A percentile compares a stretch with the other conserved stretches of the same genome.
phyloP scores from a whole-genome alignment of 2,888 invertebrate species.

The Heteromyza rotundicornis region DNA sequence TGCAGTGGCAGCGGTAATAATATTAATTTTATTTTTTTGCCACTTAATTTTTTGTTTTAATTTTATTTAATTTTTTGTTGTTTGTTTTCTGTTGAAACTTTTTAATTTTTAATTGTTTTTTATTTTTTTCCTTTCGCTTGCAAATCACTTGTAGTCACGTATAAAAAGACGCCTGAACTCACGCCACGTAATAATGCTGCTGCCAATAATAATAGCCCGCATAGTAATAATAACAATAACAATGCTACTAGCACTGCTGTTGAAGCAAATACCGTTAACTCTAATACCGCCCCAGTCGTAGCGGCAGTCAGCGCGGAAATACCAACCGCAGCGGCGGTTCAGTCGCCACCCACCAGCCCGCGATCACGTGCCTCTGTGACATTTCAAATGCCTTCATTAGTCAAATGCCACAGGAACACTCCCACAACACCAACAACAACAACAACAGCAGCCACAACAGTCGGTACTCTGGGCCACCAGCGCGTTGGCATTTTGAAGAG shows the following conservation, averaged over 20 bases:
- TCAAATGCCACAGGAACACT: slow-evolving; percentile 30
- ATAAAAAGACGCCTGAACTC: slow-evolving; percentile 72
- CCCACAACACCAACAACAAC: slow-evolving; percentile 25
- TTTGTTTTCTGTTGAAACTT: slow-evolving; percentile 13
- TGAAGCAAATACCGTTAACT: slow-evolving; percentile 19
- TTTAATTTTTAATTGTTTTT: slow-evolving; percentile 32
- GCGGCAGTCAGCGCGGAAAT: slow-evolving; percentile 14
- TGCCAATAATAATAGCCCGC: slow-evolving; percentile 29
- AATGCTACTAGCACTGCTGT: not conserved
- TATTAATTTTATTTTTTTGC: slow-evolving; percentile 2
- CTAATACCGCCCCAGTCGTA: slow-evolving; percentile 30
- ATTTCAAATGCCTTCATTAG: slow-evolving; percentile 51
- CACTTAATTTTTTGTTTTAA: slow-evolving; percentile 1
- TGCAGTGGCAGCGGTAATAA: slow-evolving; percentile 60
- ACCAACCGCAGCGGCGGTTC: slow-evolving; percentile 19
- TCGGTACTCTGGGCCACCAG: slow-evolving; percentile 9
- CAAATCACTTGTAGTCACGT: slow-evolving; percentile 74
- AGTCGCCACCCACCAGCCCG: slow-evolving; percentile 31
- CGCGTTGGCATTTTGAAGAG: slow-evolving; percentile 43
- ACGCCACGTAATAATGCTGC: slow-evolving; percentile 9
- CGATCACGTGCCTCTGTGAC: slow-evolving; percentile 51
- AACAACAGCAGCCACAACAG: slow-evolving; percentile 11
- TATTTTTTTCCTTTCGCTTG: slow-evolving; percentile 27
- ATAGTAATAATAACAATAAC: slow-evolving; percentile 28
- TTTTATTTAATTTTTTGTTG: slow-evolving; percentile 18